Evolutionary conservation across 2,888 invertebrate genomes (phyloP).

Genomic region (Mamestra brassicae): DNA sequence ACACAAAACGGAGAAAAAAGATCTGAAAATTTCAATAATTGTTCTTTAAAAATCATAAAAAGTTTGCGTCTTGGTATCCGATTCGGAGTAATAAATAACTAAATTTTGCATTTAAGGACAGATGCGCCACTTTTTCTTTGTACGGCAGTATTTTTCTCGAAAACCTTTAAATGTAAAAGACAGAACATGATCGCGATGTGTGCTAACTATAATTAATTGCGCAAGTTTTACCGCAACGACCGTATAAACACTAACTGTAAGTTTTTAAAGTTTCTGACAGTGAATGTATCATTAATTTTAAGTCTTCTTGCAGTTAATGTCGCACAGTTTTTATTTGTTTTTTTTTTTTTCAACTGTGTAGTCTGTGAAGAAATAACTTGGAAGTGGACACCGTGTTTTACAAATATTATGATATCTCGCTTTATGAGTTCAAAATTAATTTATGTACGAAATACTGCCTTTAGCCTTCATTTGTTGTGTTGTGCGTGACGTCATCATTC

Average conservation of each 20-base stretch:
- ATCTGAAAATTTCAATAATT: neutral
- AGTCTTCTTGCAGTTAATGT: conserved; percentile 11
- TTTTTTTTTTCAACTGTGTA: neutral
- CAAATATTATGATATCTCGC: neutral
- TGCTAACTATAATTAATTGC: neutral
- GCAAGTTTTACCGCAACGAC: neutral
- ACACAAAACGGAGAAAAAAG: neutral
- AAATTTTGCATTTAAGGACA: neutral
- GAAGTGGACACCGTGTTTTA: neutral
- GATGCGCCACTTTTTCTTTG: neutral
- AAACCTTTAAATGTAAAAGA: conserved; percentile 1
- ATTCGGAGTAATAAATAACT: neutral
- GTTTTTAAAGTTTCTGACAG: neutral
- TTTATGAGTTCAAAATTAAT: conserved; percentile 5
- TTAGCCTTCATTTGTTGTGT: neutral
- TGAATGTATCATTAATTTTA: neutral
- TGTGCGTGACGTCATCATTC: conserved; percentile 9
- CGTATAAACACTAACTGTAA: neutral
- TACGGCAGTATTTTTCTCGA: conserved; percentile 12
- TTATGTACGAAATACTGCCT: conserved; percentile 7
- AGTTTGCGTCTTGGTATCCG: neutral
- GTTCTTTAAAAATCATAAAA: neutral
- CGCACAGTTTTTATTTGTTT: neutral
- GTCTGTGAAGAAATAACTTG: neutral
- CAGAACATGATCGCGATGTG: neutral